Evolutionary conservation across 2,797 vertebrate genomes (phyloP).

Genomic region (Acrocephalus scirpaceus): DNA sequence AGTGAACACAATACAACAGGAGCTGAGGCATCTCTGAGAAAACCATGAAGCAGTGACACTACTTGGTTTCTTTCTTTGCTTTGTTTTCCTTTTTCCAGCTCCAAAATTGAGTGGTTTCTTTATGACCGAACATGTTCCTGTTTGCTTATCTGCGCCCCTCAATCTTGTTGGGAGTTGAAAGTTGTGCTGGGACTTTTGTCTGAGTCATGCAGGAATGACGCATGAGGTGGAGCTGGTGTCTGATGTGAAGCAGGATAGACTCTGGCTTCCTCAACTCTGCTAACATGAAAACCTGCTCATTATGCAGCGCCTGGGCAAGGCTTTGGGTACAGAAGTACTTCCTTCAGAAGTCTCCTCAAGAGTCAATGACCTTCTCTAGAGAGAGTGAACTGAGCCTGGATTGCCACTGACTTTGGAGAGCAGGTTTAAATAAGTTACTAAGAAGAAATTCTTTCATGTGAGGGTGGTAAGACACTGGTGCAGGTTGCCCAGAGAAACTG

Average conservation of each 20-base stretch:
- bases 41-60: rapidly evolving
- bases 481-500: not conserved
- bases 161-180: not conserved
- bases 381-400: not conserved
- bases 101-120: not conserved
- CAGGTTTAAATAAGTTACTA: not conserved
- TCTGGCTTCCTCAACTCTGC: not conserved
- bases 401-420: not conserved
- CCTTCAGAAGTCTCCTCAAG: not conserved
- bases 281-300: not conserved
- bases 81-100: not conserved
- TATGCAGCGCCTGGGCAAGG: not conserved
- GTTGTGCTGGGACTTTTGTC: not conserved
- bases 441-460: not conserved
- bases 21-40: not conserved
- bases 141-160: not conserved
- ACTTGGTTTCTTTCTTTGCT: not conserved
- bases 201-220: constrained; percentile 28
- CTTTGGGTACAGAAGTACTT: not conserved
- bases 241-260: not conserved
- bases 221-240: not conserved
- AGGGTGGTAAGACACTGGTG: not conserved
- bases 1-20: not conserved
- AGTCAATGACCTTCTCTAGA: not conserved
- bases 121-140: not conserved